Percentiles rank a stretch among this genome's conserved stretches.
Conservation (phyloP, 2,113 vertebrate species). For the Ramphastos sulfuratus region DNA sequence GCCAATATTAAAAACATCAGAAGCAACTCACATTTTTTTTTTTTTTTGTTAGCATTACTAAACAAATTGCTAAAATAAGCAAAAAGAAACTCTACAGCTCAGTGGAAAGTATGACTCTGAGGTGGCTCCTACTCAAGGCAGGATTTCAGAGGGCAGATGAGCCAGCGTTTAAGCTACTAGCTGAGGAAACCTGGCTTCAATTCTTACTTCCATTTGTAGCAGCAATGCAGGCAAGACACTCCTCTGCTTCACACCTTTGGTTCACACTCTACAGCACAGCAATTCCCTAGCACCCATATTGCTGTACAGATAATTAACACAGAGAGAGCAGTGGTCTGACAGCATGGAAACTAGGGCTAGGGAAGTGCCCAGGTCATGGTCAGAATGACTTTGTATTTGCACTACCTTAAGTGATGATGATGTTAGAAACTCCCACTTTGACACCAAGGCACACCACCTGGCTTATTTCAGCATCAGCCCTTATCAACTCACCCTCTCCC, state of each 20-base stretch:
- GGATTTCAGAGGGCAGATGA: constrained; percentile 20
- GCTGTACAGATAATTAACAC: neutral
- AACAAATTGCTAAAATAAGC: neutral
- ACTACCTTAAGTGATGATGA: neutral
- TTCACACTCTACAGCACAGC: neutral
- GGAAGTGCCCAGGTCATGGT: neutral
- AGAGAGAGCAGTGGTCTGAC: neutral
- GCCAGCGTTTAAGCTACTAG: neutral
- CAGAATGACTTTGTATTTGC: neutral
- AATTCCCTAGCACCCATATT: neutral
- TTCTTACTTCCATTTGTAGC: neutral
- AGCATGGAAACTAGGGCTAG: neutral
- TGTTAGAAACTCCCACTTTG: neutral
- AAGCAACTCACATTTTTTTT: neutral
- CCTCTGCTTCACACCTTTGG: neutral
- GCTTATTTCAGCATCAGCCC: constrained; percentile 34
- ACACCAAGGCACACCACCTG: neutral
- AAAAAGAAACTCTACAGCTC: neutral
- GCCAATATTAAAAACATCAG: neutral
- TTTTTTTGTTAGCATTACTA: neutral
- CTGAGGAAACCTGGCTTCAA: neutral
- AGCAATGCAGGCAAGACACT: neutral
- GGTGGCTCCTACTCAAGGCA: neutral
- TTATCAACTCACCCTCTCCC: constrained; percentile 22
- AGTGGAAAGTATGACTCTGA: constrained; percentile 2